Evolutionary conservation across 37 sponge, comb jelly and placozoan genomes (phyloP).

Genomic region (Eunapius fragilis): DNA sequence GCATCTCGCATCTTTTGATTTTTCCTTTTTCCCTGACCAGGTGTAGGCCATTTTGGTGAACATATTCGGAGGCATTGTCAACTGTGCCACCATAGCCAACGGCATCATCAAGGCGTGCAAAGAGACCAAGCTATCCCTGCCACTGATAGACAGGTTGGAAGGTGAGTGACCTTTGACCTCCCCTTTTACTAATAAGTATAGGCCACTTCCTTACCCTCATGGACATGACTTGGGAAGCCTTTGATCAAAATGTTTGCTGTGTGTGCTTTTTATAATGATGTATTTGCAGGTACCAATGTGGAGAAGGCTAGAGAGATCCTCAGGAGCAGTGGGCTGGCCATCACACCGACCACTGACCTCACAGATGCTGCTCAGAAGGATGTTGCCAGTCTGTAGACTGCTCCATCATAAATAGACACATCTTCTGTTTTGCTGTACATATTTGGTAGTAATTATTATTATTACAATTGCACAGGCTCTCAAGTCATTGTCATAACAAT

Average conservation of each 20-base stretch:
- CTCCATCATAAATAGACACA: too few species aligned
- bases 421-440: too few species aligned
- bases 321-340: conserved; percentile 79
- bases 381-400: conserved; percentile 37
- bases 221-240: too few species aligned
- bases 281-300: conserved; percentile 91
- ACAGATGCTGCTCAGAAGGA: conserved; percentile 87
- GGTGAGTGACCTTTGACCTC: conserved; percentile 47
- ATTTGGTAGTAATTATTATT: too few species aligned
- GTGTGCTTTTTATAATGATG: too few species aligned
- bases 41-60: conserved; percentile 97
- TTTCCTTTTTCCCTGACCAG: conserved; percentile 27
- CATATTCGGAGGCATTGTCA: conserved; percentile 98
- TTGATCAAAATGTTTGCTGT: too few species aligned
- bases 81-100: conserved; percentile 93
- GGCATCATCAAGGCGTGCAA: conserved; percentile 91
- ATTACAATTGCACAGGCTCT: too few species aligned
- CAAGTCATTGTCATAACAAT: too few species aligned
- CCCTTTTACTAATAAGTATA: not conserved
- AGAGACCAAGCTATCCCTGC: conserved; percentile 76
- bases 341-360: conserved; percentile 76
- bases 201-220: not conserved
- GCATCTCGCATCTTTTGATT: not conserved
- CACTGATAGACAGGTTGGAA: conserved; percentile 92
- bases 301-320: conserved; percentile 85